A percentile compares a stretch with the other conserved stretches of the same genome.
Evolutionary conservation across 2,113 vertebrate genomes (phyloP).

Genomic region (Meriones unguiculatus): DNA sequence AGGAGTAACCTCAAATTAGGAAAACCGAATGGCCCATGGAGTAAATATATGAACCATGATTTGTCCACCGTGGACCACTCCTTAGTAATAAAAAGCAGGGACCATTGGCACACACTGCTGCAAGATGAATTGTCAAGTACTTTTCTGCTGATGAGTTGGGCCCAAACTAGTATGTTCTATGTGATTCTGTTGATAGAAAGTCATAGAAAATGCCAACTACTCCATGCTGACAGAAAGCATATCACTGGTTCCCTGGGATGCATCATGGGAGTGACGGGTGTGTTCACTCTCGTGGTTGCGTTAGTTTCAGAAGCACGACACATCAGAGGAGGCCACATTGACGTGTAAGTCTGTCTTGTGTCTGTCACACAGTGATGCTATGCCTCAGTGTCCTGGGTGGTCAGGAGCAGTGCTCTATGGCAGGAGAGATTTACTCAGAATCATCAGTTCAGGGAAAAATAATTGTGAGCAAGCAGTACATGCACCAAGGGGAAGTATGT

Average conservation of each 20-base stretch:
- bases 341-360: not conserved
- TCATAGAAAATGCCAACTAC: not conserved
- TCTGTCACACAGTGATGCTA: not conserved
- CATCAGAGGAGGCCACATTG: not conserved
- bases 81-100: not conserved
- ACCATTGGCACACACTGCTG: fast-evolving
- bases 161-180: not conserved
- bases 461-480: not conserved
- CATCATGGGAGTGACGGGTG: not conserved
- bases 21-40: not conserved
- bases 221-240: not conserved
- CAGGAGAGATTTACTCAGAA: constrained; percentile 35
- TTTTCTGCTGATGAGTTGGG: not conserved
- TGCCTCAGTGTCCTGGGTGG: not conserved
- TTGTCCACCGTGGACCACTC: no score
- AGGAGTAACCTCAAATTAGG: not conserved
- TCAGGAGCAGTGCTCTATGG: not conserved
- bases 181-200: not conserved
- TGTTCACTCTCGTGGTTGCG: not conserved
- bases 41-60: not conserved
- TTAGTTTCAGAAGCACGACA: not conserved
- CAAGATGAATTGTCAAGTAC: not conserved
- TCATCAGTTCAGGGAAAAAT: not conserved
- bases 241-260: not conserved
- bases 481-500: not conserved